Evolutionary conservation across 1,140 invertebrate genomes (phyloP), one percentile per base, ranked within the genome.

Genomic region (Pseudoatta argentina): DNA sequence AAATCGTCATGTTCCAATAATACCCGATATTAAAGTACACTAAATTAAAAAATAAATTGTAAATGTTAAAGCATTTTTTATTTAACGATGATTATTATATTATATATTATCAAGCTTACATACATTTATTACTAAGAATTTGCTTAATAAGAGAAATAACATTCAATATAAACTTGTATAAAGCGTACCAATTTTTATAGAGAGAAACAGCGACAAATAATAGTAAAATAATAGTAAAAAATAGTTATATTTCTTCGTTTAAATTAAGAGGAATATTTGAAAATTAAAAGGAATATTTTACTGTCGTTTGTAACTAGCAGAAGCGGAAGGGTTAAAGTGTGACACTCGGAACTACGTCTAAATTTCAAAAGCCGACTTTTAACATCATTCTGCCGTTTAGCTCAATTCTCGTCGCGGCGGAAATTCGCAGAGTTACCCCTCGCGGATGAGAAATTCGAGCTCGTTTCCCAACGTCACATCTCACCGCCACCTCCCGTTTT

Each of bases 81-180:
- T 55, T 73, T 30, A 53, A 48, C 12, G 18, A 30, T 10, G 55
- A 73, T 14, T 73, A 55, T 53, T 34, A 53, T 34, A 34, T 34
- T 64, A 24, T 24, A 24, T 24, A 24, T 24, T 24, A 24, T 64
- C 30, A 21, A 3, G 10, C n/a, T 39, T 66, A 12, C 30, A n/a
- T 7, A 34, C 14, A 34, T 8, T 34, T 34, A 8, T 24, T 44
- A 69, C 10, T 24, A 67, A 12, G 8, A 3, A 66, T 34, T 69
- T 69, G 30, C 21, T 64, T 69, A 21, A 69, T 67, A 39, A 67
- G 27, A 67, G 3, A 21, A 39, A 39, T 12, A 67, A 39, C 5
- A 14, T 67, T 69, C 39, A 48, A 91, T 89, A 89, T 86, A 87
- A 91, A 91, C 82, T 91, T 89, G 87, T 83, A 79, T 51, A 78